Conservation (phyloP, 92 coral and sea anemone species). For the Porites divaricata region DNA sequence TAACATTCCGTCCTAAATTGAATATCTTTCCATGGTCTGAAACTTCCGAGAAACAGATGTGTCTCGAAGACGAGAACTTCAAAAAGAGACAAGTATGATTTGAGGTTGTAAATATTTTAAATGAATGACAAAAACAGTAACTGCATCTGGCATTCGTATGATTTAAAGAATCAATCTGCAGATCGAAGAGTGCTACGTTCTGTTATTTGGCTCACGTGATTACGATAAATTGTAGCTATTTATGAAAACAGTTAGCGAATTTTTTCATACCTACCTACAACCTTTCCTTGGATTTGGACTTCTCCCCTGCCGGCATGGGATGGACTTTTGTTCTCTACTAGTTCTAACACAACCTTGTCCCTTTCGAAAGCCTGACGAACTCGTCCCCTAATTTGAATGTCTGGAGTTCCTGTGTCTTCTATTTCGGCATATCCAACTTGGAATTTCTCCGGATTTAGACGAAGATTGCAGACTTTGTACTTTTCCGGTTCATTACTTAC, state of each 20-base stretch:
- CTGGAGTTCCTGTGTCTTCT: constrained; percentile 82
- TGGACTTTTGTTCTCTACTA: not conserved
- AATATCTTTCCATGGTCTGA: no score
- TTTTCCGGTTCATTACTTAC: constrained; percentile 58
- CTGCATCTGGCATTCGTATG: no score
- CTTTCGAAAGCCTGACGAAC: constrained; percentile 84
- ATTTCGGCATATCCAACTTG: constrained; percentile 68
- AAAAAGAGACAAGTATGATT: no score
- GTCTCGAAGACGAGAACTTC: no score
- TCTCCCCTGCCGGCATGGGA: not conserved
- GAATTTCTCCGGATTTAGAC: constrained; percentile 46
- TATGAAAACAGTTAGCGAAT: not conserved
- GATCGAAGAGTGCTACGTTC: no score
- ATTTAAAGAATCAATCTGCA: no score
- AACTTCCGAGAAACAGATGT: no score
- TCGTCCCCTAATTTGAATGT: constrained; percentile 75
- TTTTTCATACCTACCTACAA: constrained; percentile 46
- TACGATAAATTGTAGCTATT: no score
- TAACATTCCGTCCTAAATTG: no score
- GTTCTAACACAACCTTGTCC: constrained; percentile 86
- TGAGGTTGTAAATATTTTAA: no score
- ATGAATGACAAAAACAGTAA: no score
- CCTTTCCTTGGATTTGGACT: constrained; percentile 37
- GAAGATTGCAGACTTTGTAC: constrained; percentile 72
- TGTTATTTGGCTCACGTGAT: no score